A percentile compares a stretch with the other conserved stretches of the same genome.
Conservation (phyloP, 2,113 vertebrate genomes). For the Ginglymostoma cirratum region DNA sequence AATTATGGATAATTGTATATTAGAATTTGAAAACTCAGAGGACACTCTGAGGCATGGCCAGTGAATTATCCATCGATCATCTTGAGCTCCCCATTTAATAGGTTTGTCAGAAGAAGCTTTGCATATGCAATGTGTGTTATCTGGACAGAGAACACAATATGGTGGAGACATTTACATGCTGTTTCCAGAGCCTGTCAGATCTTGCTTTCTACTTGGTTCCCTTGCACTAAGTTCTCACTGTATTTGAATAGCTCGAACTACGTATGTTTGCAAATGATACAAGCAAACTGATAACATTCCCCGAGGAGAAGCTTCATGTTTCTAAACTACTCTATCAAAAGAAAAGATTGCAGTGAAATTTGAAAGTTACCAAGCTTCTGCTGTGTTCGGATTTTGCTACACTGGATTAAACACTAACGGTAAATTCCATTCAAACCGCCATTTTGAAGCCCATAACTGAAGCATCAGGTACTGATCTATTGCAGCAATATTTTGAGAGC, state of each 20-base stretch:
- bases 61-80: not conserved
- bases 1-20: not conserved
- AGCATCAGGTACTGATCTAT: not conserved
- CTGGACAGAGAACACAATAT: not conserved
- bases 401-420: not conserved
- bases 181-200: not conserved
- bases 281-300: not conserved
- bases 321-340: not conserved
- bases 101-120: not conserved
- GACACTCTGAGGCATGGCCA: not conserved
- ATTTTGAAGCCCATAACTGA: not conserved
- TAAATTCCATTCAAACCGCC: not conserved
- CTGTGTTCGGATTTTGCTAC: not conserved
- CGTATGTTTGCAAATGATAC: not conserved
- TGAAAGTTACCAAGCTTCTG: not conserved
- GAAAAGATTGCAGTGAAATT: not conserved
- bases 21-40: not conserved
- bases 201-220: not conserved
- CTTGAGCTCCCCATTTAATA: not conserved
- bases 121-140: no score
- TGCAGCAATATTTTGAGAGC: not conserved
- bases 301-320: not conserved
- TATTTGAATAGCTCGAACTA: not conserved
- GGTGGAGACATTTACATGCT: not conserved
- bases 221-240: not conserved